phyloP scores from a whole-genome alignment of 2,888 invertebrate genomes.

The Limnephilus lunatus region DNA sequence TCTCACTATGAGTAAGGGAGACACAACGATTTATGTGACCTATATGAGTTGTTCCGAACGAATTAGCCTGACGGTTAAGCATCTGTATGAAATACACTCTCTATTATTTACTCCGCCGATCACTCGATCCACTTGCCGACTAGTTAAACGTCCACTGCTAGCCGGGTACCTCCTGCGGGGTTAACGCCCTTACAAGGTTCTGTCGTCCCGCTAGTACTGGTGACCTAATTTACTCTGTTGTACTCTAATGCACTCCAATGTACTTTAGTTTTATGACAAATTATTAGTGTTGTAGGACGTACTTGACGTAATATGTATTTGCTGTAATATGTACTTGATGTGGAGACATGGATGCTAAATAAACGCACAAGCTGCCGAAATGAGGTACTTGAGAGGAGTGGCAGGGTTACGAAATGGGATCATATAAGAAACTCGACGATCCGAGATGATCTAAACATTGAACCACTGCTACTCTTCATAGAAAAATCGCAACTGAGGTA shows the following conservation, averaged over 20 bases:
- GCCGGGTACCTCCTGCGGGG: constrained; percentile 21
- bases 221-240: constrained; percentile 9
- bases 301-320: background rate
- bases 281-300: background rate
- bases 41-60: too few species aligned
- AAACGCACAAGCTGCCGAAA: too few species aligned
- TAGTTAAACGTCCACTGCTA: background rate
- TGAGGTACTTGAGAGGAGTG: too few species aligned
- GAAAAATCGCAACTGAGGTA: too few species aligned
- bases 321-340: background rate
- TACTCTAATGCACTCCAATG: background rate
- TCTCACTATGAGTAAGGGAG: too few species aligned
- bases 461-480: too few species aligned
- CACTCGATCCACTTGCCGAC: background rate
- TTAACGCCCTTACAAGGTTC: constrained; percentile 19
- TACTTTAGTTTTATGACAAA: background rate
- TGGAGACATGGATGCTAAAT: too few species aligned
- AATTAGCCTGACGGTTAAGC: too few species aligned
- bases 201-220: background rate
- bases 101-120: background rate
- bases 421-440: too few species aligned
- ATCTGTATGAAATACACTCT: background rate
- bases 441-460: too few species aligned
- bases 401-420: too few species aligned
- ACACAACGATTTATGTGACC: too few species aligned